phyloP scores from a whole-genome alignment of 2,113 vertebrate genomes.

The Gallinago jamesoni region DNA sequence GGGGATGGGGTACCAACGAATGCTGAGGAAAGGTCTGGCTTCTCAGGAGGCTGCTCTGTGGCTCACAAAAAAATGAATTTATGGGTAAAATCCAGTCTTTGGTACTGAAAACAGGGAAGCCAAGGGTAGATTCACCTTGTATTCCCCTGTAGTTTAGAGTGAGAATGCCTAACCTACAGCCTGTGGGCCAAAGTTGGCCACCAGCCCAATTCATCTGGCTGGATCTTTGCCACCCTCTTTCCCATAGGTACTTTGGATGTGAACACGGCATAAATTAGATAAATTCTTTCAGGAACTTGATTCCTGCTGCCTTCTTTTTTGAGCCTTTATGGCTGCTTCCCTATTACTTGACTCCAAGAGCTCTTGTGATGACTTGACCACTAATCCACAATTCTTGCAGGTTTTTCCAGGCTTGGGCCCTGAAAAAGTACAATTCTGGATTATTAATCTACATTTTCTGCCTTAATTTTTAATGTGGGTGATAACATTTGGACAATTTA shows the following conservation, averaged over 20 bases:
- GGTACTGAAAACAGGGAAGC: background rate
- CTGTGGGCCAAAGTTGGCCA: background rate
- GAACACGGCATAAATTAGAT: background rate
- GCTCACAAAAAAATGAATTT: background rate
- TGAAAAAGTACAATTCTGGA: background rate
- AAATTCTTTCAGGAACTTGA: background rate
- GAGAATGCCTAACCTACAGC: background rate
- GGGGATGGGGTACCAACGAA: background rate
- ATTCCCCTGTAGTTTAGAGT: background rate
- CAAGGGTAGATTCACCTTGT: background rate
- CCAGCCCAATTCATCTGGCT: background rate
- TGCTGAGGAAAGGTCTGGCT: background rate
- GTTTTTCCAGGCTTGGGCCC: background rate
- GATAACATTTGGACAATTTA: background rate
- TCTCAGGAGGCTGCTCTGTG: background rate
- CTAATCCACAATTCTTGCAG: background rate
- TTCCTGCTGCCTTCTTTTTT: background rate
- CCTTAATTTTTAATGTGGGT: background rate
- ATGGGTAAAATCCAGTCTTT: background rate
- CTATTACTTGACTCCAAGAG: background rate
- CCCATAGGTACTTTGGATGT: background rate
- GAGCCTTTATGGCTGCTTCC: background rate
- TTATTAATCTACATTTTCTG: background rate
- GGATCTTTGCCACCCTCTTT: background rate
- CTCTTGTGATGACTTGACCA: background rate